Conservation (phyloP, 1,140 invertebrate genomes). For the Berghia stephanieae region DNA sequence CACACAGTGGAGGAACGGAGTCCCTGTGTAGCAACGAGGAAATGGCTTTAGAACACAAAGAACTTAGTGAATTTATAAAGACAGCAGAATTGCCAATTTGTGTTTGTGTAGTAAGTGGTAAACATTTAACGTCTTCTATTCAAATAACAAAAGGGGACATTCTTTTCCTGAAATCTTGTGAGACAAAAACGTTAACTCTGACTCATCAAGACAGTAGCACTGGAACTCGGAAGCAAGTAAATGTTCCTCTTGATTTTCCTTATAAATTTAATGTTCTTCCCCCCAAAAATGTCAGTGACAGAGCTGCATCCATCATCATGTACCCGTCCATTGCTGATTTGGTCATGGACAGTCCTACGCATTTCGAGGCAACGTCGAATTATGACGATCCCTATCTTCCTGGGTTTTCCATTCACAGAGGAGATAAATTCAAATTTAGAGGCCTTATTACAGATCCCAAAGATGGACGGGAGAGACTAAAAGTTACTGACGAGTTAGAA, state of each 20-base stretch:
- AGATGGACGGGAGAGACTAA: constrained; percentile 26
- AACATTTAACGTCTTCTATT: too few relatives aligned
- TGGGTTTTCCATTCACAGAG: constrained; percentile 36
- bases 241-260: constrained; percentile 27
- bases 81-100: too few relatives aligned
- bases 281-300: constrained; percentile 27
- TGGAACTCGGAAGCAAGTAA: not conserved
- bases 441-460: constrained; percentile 23
- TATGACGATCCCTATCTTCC: constrained; percentile 43
- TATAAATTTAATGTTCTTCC: constrained; percentile 33
- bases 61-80: too few relatives aligned
- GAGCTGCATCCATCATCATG: constrained; percentile 25
- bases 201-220: constrained; percentile 1
- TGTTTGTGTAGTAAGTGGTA: too few relatives aligned
- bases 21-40: too few relatives aligned
- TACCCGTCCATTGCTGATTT: constrained; percentile 40
- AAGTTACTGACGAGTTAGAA: constrained; percentile 27
- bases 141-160: constrained; percentile 41
- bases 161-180: constrained; percentile 26
- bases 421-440: constrained; percentile 37
- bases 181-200: constrained; percentile 17
- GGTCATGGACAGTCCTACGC: constrained; percentile 40
- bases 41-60: too few relatives aligned
- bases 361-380: constrained; percentile 37
- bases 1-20: too few relatives aligned